phyloP scores from a whole-genome alignment of 2,888 invertebrate species.

The Rhaphigaster nebulosa region DNA sequence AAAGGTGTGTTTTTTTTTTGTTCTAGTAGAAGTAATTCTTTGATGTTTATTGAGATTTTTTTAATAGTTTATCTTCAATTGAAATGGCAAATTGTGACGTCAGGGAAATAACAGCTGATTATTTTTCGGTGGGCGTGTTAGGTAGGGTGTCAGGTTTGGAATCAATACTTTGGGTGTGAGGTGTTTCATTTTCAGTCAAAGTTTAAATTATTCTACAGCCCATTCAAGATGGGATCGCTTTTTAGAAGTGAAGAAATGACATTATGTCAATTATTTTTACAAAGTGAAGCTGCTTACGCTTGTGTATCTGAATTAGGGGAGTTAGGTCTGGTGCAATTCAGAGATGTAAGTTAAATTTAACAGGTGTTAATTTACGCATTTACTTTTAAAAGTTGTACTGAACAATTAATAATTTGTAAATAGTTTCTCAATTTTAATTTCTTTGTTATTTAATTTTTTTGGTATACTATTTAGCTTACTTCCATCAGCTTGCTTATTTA shows the following conservation, averaged over 20 bases:
- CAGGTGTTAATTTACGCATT: background rate
- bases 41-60: background rate
- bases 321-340: constrained; percentile 76
- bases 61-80: background rate
- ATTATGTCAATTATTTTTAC: constrained; percentile 66
- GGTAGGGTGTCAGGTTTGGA: constrained; percentile 29
- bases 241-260: constrained; percentile 66
- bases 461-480: background rate
- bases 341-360: constrained; percentile 68
- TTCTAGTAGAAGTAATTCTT: background rate
- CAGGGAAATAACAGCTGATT: constrained; percentile 43
- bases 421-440: background rate
- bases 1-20: background rate
- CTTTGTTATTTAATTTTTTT: background rate
- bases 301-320: constrained; percentile 77
- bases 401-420: background rate
- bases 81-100: background rate
- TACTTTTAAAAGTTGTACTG: background rate
- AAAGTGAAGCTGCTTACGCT: constrained; percentile 72
- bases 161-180: constrained; percentile 38
- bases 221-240: constrained; percentile 65
- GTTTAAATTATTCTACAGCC: background rate
- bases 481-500: background rate
- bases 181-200: background rate
- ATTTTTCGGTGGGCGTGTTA: constrained; percentile 60